Evolutionary conservation across 1,140 invertebrate species (phyloP), one percentile per base, ranked within the genome.

Genomic region (Diachasma alloeum): DNA sequence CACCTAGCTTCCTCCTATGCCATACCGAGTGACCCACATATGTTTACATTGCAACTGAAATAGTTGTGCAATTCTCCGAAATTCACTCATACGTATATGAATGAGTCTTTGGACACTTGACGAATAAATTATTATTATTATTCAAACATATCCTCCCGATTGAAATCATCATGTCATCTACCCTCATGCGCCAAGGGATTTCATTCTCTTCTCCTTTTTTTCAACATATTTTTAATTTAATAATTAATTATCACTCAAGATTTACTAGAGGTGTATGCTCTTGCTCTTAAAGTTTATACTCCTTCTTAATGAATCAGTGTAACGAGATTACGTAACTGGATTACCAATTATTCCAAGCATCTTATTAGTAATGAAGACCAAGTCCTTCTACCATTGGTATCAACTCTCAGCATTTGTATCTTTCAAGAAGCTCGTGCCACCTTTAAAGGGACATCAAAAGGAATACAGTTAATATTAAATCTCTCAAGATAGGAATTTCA

Each of bases 391-490:
- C n/a, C 48, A 56, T 56, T 56, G 48, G 48, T 56, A 56, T 56
- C 48, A 56, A 56, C 48, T 56, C 48, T 19, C 19, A 56, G 24
- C 59, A 31, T 4, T 63, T 63, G 59, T 63, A 24, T 63, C 22
- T 63, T 26, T 19, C 22, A 15, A 63, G 59, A 22, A 63, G 59
- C 59, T 63, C 24, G 59, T 56, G n/a, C 48, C 48, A 56, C 59
- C 24, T 63, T 63, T 26, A 63, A 63, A 26, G 59, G 59, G 22
- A 63, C 83, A 81, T 85, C 83, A 85, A 86, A 86, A 84, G 84
- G 83, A 85, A 84, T 84, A 79, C 79, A 76, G 74, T 86, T 85
- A 85, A 85, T 83, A 82, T 83, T 84, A 86, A 86, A 83, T 82
- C 80, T 70, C 26, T 53, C n/a, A 31, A 79, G 82, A 83, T 84